Percentiles rank a stretch among this genome's conserved stretches.
Conservation (phyloP, 1,140 invertebrate species). For the Psix sp. region DNA sequence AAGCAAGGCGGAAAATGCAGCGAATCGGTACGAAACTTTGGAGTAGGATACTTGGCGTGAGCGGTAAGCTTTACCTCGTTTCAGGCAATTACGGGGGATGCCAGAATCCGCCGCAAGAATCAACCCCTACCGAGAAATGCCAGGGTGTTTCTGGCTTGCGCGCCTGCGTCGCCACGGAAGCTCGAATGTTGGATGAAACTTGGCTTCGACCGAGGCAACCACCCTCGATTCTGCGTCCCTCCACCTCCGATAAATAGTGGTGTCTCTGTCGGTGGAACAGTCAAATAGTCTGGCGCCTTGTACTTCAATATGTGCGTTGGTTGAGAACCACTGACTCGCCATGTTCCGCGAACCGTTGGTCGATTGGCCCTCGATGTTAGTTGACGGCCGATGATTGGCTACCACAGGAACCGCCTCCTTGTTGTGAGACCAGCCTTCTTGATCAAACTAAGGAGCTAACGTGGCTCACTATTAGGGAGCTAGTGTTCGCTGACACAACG, state of each 20-base stretch:
- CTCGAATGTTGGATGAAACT: slow-evolving; percentile 48
- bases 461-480: slow-evolving; percentile 62
- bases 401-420: slow-evolving; percentile 49
- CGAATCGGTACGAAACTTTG: slow-evolving; percentile 55
- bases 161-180: slow-evolving; percentile 41
- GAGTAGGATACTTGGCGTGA: slow-evolving; percentile 64
- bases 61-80: slow-evolving; percentile 75
- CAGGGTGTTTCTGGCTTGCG: slow-evolving; percentile 43
- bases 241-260: slow-evolving; percentile 1
- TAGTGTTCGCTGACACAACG: slow-evolving; percentile 71
- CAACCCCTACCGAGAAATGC: slow-evolving; percentile 65
- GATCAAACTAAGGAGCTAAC: slow-evolving; percentile 54
- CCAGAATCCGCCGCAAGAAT: slow-evolving; percentile 76
- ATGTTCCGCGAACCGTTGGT: slow-evolving; percentile 61
- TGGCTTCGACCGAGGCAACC: slow-evolving; percentile 37
- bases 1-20: slow-evolving; percentile 55
- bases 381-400: slow-evolving; percentile 53
- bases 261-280: slow-evolving; percentile 7
- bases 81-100: slow-evolving; percentile 75
- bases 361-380: slow-evolving; percentile 54
- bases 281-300: background rate
- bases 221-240: slow-evolving; percentile 20
- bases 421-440: slow-evolving; percentile 37
- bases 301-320: background rate
- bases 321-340: slow-evolving; percentile 73